A percentile compares a stretch with the other conserved stretches of the same genome.
Conservation (phyloP, 2,797 vertebrate genomes). For the Cirrhinus mrigala region DNA sequence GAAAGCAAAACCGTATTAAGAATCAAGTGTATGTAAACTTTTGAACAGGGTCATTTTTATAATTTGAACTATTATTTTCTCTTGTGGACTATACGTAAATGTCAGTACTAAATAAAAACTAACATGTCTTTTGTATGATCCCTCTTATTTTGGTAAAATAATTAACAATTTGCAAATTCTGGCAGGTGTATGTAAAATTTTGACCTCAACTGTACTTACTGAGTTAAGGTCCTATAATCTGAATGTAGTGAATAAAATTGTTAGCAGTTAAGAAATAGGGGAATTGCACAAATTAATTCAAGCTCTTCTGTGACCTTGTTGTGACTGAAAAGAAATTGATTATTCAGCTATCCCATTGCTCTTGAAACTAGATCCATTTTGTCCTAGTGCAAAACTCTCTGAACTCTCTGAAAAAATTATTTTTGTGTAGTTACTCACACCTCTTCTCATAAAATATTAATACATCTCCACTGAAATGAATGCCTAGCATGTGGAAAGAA, state of each 20-base stretch:
- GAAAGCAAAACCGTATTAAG: too few species aligned
- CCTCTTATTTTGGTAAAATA: too few species aligned
- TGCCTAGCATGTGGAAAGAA: neutral
- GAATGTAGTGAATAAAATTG: neutral
- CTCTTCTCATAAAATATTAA: neutral
- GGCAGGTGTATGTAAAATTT: too few species aligned
- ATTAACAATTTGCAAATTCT: too few species aligned
- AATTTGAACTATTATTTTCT: too few species aligned
- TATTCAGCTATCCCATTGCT: slow-evolving; percentile 32
- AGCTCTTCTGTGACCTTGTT: neutral
- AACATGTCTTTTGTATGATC: too few species aligned
- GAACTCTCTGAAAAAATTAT: neutral
- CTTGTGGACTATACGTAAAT: too few species aligned
- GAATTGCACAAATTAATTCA: neutral
- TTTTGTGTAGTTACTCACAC: neutral
- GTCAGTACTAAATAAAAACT: too few species aligned
- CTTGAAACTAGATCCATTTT: slow-evolving; percentile 29
- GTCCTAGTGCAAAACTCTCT: neutral
- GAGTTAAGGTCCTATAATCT: too few species aligned
- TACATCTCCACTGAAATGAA: neutral
- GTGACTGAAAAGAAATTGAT: neutral
- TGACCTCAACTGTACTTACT: too few species aligned
- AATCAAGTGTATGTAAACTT: too few species aligned
- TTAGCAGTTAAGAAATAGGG: neutral
- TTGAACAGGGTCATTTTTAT: too few species aligned